Base-by-base conservation (phyloP, 2,888 invertebrate species). In the Copidosoma aretas region DNA sequence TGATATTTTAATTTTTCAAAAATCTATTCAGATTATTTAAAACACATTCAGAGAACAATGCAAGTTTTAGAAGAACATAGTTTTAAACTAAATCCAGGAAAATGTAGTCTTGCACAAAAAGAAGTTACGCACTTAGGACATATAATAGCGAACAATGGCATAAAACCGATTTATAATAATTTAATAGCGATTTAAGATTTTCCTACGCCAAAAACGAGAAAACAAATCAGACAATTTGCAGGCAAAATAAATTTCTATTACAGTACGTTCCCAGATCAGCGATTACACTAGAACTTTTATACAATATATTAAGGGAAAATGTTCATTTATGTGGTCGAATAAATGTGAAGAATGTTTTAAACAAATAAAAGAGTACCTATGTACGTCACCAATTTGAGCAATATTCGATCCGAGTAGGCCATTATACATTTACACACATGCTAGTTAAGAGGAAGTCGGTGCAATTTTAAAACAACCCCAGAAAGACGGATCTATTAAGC, bases 221-320 rank as follows among this genome's bases (percentile, higher is more conserved):
- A 10, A 1, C 1, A 19, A 5, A 41, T 60, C 10, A n/a, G 41
- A 60, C 19, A 39, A 39, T 43, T 59, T 15, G 10, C 10, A 41
- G 43, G 14, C 1, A 15, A 59, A 17, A 19, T 24, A 51, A 60
- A 52, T 22, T 43, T 60, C 49, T 60, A 60, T 60, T 60, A 51
- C 10, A 52, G 49, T 41, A 59, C 32, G 8, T 32, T 32, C 32
- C 32, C 3, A 3, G 8, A 32, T 32, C 32, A 8, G 32, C 32
- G 8, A 59, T 43, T 39, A n/a, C 19, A 41, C 21, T 59, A 19
- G 59, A n/a, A 57, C 75, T 74, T 2, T 64, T 75, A 15, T 54
- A 69, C 21, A 75, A 74, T 22, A n/a, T 75, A 22, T 24, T 75
- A 22, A 73, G 73, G 19, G 74, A 74, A 57, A 70, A 73, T 53